Conservation (phyloP, 2,113 vertebrate species). For the Condylura cristata region DNA sequence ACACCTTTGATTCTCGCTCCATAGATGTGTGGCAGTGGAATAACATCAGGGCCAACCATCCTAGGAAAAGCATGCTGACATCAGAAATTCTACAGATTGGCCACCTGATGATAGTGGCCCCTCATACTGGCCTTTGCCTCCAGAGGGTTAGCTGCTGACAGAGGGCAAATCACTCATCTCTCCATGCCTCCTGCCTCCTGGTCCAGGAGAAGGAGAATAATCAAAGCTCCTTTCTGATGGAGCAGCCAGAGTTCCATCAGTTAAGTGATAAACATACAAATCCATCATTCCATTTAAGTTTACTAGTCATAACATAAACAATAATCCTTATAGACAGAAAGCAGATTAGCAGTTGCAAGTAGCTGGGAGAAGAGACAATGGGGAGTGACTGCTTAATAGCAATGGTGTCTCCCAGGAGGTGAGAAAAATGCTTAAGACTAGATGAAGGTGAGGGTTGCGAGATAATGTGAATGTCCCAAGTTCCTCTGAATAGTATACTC, state of each 20-base stretch:
- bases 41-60: conserved; percentile 84
- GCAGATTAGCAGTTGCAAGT: no score
- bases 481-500: background rate
- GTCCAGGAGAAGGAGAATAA: background rate
- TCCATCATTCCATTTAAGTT: background rate
- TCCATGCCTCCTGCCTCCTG: no score
- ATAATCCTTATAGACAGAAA: background rate
- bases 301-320: background rate
- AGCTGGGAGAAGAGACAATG: accelerated
- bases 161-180: background rate
- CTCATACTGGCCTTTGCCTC: background rate
- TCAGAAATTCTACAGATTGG: background rate
- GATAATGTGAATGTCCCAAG: background rate
- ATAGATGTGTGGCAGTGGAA: conserved; percentile 88
- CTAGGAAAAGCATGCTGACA: conserved; percentile 65
- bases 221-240: background rate
- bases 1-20: conserved; percentile 86
- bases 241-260: background rate
- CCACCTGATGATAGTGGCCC: accelerated
- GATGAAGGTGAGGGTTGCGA: background rate
- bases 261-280: background rate
- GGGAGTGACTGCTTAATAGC: background rate
- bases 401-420: background rate
- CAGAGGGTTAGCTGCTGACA: background rate
- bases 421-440: background rate